Evolutionary conservation across 1,140 invertebrate species (phyloP), one percentile per base, ranked within the genome.

Genomic region (Saccostrea echinata): DNA sequence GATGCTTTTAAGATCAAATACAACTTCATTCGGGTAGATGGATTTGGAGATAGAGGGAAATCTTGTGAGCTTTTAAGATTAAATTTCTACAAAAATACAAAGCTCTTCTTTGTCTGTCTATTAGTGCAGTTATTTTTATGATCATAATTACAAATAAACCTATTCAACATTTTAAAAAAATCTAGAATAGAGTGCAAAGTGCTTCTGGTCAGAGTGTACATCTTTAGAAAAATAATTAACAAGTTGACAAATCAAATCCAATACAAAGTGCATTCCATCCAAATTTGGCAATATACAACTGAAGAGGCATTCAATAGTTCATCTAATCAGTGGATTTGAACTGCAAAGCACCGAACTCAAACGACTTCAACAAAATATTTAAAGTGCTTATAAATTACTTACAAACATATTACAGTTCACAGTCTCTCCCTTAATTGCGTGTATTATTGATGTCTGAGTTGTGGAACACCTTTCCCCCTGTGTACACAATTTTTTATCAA

Each of bases 141-240:
- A 8, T 43, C 1, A 43, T 43, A 43, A 43, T 2, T 43, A 43
- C 43, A 43, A 9, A 43, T 43, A 43, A n/a, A 43, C 43, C 6
- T 6, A 43, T 43, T 2, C 1, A 43, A 1, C 43, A 43, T 43
- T 43, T 43, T 8, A 8, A 43, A 43, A 43, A 43, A 43, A 43
- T 43, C 6, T 43, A 43, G 43, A 43, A 43, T 9, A 43, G 9
- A 8, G 43, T 43, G 43, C 43, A 43, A 43, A 43, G 1, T 43
- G 43, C 43, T 43, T 43, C 43, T 43, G 0, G 43, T 6, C 43
- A 43, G 9, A 43, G 43, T 6, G 43, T 43, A 43, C 43, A 6
- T 64, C 57, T 61, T 61, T 64, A 64, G 21, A n/a, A n/a, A 64
- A 64, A 64, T 64, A 64, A 64, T n/a, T n/a, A 33, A 71, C 68